Conservation (phyloP, 1,140 invertebrate genomes). For the Heterodera schachtii region DNA sequence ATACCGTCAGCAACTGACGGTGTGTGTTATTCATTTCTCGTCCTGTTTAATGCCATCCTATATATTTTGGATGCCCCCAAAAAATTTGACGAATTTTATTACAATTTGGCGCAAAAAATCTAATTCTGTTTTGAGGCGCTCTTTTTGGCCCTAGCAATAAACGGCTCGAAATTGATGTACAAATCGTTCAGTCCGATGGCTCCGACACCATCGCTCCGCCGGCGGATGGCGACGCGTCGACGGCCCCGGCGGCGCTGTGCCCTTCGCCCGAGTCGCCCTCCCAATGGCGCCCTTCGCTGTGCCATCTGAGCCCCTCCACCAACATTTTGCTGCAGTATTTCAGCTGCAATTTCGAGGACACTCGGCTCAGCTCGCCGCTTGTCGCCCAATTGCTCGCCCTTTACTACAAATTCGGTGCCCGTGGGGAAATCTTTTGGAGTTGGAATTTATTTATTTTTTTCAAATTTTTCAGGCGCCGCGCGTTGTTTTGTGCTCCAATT, state of each 20-base stretch:
- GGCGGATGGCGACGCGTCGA: not conserved
- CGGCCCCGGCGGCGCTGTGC: constrained; percentile 17
- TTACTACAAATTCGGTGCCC: constrained; percentile 58
- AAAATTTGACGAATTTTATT: too few species aligned
- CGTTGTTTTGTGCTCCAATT: constrained; percentile 59
- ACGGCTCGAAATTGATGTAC: not conserved
- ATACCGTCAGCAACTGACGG: not conserved
- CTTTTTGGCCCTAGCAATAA: too few species aligned
- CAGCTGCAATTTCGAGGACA: constrained; percentile 58
- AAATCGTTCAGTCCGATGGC: not conserved
- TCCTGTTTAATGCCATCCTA: too few species aligned
- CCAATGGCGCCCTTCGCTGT: constrained; percentile 29
- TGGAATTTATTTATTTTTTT: constrained; percentile 26
- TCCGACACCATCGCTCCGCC: not conserved
- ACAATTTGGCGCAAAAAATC: too few species aligned
- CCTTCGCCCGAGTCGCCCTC: constrained; percentile 6
- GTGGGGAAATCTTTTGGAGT: too few species aligned
- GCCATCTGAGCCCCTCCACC: constrained; percentile 39
- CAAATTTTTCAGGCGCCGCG: constrained; percentile 45
- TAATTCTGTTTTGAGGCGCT: too few species aligned
- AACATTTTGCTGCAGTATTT: constrained; percentile 56
- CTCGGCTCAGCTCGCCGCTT: constrained; percentile 54
- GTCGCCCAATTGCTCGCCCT: constrained; percentile 59
- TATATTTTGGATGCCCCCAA: too few species aligned
- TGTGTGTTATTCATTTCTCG: not conserved